phyloP scores from a whole-genome alignment of 2,113 vertebrate species.

The Dromaius novaehollandiae region DNA sequence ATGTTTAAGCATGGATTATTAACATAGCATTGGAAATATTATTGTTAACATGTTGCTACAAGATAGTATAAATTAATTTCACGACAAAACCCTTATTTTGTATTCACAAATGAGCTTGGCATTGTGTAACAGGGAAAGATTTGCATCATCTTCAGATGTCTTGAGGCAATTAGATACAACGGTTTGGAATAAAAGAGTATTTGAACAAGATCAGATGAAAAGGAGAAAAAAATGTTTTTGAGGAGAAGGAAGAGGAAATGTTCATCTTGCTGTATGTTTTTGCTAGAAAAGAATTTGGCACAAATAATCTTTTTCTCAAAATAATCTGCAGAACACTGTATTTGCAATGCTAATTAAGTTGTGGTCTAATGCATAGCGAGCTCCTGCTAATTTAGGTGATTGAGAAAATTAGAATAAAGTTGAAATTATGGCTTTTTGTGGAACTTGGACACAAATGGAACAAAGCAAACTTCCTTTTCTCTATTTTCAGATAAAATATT shows the following conservation, averaged over 20 bases:
- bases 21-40: not conserved
- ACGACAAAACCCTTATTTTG: not conserved
- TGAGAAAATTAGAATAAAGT: not conserved
- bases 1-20: not conserved
- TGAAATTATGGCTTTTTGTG: not conserved
- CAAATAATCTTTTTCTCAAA: not conserved
- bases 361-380: not conserved
- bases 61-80: not conserved
- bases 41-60: not conserved
- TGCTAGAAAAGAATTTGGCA: not conserved
- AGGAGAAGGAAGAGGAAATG: not conserved
- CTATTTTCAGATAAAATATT: not conserved
- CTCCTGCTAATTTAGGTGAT: not conserved
- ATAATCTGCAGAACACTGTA: not conserved
- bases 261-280: not conserved
- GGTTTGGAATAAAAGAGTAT: not conserved
- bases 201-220: not conserved
- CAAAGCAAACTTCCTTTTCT: not conserved
- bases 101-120: not conserved
- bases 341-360: conserved; percentile 3
- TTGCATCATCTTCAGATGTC: not conserved
- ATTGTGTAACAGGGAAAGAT: not conserved
- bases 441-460: not conserved
- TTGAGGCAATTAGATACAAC: not conserved
- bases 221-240: not conserved